Base-by-base conservation (phyloP, 1,140 invertebrate species). In the Holotrichia oblita region DNA sequence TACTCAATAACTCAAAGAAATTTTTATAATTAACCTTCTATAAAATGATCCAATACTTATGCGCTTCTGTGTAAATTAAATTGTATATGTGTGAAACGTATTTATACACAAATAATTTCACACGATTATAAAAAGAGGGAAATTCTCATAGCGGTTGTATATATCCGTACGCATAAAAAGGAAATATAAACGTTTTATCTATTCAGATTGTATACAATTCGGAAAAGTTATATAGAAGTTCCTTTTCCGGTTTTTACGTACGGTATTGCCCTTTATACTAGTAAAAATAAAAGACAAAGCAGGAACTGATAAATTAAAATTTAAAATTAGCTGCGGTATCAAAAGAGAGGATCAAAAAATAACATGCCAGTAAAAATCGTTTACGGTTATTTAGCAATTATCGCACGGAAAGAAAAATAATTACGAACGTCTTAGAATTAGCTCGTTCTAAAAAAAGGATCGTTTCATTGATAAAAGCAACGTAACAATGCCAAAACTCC, bases 301-400 rank as follows among this genome's bases (percentile, higher is more conserved):
- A 55, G 48, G 48, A 55, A 55, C n/a, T 55, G 48, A 17, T 55
- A 55, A 55, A 55, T 55, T 55, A 55, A 55, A 55, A 55, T 55
- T 55, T 55, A 55, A 55, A 55, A 55, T 55, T 55, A 55, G 48
- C 48, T 17, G 14, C 14, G 6, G 17, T 55, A 17, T 55, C 27
- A 17, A 55, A 55, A 55, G 48, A 55, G 7, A 55, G 17, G 17
- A 17, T 55, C 48, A 17, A 55, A 55, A 55, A 55, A 55, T 3
- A 17, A n/a, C 17, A 6, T 17, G 6, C 0, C 6, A n/a, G 48
- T n/a, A n/a, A 55, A 17, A 55, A 55, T 55, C 17, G 6, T 55
- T 55, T 55, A 14, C 48, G 48, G 6, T 55, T 55, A 55, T 55
- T 55, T 55, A 55, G 12, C 6, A 55, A 55, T 55, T 55, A 55